phyloP scores from a whole-genome alignment of 1,140 invertebrate species.

The Drosophila watanabei region DNA sequence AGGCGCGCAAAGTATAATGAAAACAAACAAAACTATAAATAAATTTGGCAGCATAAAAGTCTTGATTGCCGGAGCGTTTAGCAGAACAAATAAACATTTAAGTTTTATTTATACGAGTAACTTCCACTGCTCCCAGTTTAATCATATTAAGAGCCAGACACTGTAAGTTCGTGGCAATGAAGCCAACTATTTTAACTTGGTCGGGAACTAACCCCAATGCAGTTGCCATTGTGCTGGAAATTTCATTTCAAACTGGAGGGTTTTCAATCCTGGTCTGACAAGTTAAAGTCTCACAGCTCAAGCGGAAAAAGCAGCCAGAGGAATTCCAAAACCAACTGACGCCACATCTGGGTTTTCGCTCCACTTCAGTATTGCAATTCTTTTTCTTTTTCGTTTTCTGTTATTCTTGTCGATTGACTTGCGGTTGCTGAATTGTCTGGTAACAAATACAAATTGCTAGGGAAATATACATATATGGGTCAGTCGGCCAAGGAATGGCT shows the following conservation, averaged over 20 bases:
- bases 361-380: conserved; percentile 21
- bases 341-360: conserved; percentile 37
- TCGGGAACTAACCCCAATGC: conserved; percentile 4
- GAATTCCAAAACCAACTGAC: conserved; percentile 21
- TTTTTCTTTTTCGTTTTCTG: conserved; percentile 6
- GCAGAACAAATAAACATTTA: conserved; percentile 62
- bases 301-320: conserved; percentile 28
- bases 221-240: conserved; percentile 1
- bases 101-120: conserved; percentile 50
- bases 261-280: conserved; percentile 10
- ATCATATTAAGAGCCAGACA: conserved; percentile 63
- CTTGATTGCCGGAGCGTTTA: conserved; percentile 64
- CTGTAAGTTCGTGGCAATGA: conserved; percentile 22
- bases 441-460: conserved; percentile 20
- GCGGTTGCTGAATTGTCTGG: conserved; percentile 27
- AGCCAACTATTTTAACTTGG: conserved; percentile 5
- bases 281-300: conserved; percentile 30
- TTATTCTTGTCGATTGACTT: conserved; percentile 47
- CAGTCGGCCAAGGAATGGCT: conserved; percentile 31
- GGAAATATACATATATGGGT: conserved; percentile 32
- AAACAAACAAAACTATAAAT: conserved; percentile 80
- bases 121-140: conserved; percentile 19
- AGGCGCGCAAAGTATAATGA: conserved; percentile 65
- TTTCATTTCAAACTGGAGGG: neutral
- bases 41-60: conserved; percentile 68